phyloP scores from a whole-genome alignment of 2,113 vertebrate species.

The Dinomys branickii region DNA sequence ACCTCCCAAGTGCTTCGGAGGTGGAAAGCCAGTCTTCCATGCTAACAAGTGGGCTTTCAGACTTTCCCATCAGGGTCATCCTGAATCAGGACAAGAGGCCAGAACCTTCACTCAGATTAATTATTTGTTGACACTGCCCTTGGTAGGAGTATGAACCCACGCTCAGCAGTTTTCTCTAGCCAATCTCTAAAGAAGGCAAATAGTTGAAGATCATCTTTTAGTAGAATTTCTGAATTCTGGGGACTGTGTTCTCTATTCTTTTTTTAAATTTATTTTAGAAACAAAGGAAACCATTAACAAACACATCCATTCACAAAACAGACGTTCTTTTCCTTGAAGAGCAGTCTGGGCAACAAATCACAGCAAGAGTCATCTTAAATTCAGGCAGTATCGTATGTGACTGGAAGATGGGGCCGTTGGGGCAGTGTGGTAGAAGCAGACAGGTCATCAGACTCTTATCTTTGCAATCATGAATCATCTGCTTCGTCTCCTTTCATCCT shows the following conservation, averaged over 20 bases:
- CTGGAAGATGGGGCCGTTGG: background rate
- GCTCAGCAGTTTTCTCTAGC: background rate
- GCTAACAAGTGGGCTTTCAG: background rate
- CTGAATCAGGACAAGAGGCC: background rate
- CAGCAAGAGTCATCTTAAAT: background rate
- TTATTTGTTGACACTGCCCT: background rate
- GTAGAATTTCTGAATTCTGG: background rate
- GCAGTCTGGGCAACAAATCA: background rate
- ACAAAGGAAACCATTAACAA: too few species aligned
- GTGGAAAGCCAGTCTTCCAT: background rate
- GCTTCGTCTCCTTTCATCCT: background rate
- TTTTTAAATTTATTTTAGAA: too few species aligned
- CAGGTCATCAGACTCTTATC: background rate
- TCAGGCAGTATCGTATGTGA: too few species aligned
- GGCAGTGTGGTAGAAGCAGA: background rate
- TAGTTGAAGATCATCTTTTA: background rate
- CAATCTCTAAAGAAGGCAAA: background rate
- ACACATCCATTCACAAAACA: too few species aligned
- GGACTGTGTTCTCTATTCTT: background rate
- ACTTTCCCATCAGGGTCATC: background rate
- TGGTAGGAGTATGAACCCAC: too few species aligned
- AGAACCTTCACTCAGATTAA: background rate
- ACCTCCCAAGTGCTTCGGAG: too few species aligned
- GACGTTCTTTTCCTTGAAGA: too few species aligned
- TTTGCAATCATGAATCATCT: background rate